Evolutionary conservation across 2,888 invertebrate genomes (phyloP), one percentile per base, ranked within the genome.

Genomic region (Drosophila pseudotakahashii): DNA sequence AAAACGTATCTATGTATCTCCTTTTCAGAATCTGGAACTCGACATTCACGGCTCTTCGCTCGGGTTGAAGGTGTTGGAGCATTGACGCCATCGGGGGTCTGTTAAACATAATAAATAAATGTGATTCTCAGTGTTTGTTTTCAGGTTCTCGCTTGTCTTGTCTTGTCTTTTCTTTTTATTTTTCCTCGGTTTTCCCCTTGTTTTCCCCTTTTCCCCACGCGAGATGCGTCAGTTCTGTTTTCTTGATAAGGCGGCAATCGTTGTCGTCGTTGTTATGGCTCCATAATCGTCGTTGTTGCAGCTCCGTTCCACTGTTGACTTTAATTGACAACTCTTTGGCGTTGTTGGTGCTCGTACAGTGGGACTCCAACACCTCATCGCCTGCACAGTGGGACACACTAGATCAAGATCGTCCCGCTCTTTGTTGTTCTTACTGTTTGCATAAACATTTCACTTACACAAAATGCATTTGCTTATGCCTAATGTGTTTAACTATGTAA

Each of bases 31-130:
- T 61, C 79, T 72, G 50, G 44, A 81, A 51, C 73, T 50, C 68
- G 48, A 42, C 52, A 48, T 51, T 50, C 34, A 50, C 53, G 42
- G 58, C 45, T 37, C 39, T 37, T 14, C 23, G 34, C 19, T 44
- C 58, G 54, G 53, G 70, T 69, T 75, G 71, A 78, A 79, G 79
- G 79, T 79, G 80, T 80, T 73, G 71, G 73, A 64, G 72, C 59
- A 50, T 80, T 78, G 74, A 74, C 90, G 89, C 88, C 86, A 76
- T 85, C 82, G 77, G 75, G 77, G 77, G 78, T 72, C 82, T 82
- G 80, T 88, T 81, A 61, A 87, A 89, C 83, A 89, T 80, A 79
- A 89, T 88, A 89, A 79, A 89, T 88, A 89, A 89, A 88, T 88
- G 84, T 81, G 73, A 77, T 75, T 75, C 77, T 73, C 72, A 58